A percentile compares a stretch with the other conserved stretches of the same genome.
Evolutionary conservation across 2,113 vertebrate genomes (phyloP).

Genomic region (Anhinga rufa): DNA sequence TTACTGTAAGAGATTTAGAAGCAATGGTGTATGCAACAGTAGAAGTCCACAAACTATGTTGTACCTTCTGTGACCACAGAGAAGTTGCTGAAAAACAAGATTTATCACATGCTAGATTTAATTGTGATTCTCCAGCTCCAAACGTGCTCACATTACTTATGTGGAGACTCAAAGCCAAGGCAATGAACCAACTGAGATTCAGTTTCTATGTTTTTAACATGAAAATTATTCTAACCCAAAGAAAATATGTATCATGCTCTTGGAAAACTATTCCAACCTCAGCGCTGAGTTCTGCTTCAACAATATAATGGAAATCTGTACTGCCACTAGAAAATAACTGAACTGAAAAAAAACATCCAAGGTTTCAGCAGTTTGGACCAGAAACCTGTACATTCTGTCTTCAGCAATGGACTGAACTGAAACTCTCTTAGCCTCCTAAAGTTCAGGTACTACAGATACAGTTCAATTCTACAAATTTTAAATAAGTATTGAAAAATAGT

Average conservation of each 20-base stretch:
- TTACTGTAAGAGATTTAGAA: slow-evolving; percentile 66
- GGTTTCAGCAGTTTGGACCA: neutral
- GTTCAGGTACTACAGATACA: neutral
- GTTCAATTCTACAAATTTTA: neutral
- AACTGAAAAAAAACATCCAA: neutral
- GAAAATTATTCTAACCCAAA: neutral
- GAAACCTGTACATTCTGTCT: neutral
- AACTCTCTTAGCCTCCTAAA: neutral
- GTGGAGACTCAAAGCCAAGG: neutral
- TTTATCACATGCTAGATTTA: neutral
- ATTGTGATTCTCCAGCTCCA: neutral
- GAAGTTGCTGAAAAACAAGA: slow-evolving; percentile 14
- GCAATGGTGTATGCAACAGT: slow-evolving; percentile 32
- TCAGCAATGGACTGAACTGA: neutral
- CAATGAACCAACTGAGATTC: neutral
- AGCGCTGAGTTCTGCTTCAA: neutral
- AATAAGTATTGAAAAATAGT: neutral
- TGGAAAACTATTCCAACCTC: neutral
- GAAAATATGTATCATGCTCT: neutral
- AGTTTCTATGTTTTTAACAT: neutral
- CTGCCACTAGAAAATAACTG: neutral
- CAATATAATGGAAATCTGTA: neutral
- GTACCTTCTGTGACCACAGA: neutral
- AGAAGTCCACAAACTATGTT: slow-evolving; percentile 17
- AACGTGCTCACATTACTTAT: neutral